Percentiles rank a stretch among this genome's conserved stretches.
Evolutionary conservation across 2,888 invertebrate species (phyloP).

Genomic region (Trichopria drosophilae): DNA sequence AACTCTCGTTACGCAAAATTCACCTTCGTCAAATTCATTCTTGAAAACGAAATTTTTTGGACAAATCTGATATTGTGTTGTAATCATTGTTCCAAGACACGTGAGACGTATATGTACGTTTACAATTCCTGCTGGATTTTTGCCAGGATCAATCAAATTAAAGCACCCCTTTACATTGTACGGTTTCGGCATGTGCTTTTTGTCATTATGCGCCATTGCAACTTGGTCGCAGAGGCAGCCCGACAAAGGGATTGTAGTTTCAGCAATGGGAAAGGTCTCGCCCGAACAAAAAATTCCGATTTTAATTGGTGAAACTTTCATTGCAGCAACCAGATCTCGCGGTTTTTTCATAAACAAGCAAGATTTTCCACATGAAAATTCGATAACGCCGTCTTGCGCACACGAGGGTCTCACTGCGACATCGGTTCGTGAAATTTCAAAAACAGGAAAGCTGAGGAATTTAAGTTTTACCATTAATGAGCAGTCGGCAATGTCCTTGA

Average conservation of each 20-base stretch:
- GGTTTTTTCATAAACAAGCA: slow-evolving; percentile 51
- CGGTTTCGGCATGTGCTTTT: slow-evolving; percentile 46
- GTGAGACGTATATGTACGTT: slow-evolving; percentile 45
- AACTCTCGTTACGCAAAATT: slow-evolving; percentile 43
- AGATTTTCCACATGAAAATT: slow-evolving; percentile 47
- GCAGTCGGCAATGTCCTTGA: slow-evolving; percentile 40
- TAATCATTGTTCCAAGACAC: slow-evolving; percentile 47
- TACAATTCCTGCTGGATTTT: slow-evolving; percentile 47
- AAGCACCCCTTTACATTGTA: slow-evolving; percentile 44
- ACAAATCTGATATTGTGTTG: slow-evolving; percentile 46
- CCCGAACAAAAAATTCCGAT: slow-evolving; percentile 49
- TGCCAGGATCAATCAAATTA: slow-evolving; percentile 48
- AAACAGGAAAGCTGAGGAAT: slow-evolving; percentile 52
- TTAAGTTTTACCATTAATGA: slow-evolving; percentile 48
- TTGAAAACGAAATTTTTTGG: slow-evolving; percentile 43
- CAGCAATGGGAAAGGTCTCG: slow-evolving; percentile 53
- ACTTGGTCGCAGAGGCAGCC: slow-evolving; percentile 55
- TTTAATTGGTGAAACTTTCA: slow-evolving; percentile 44
- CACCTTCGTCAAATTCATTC: slow-evolving; percentile 40
- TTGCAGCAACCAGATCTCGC: slow-evolving; percentile 44
- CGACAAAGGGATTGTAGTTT: slow-evolving; percentile 44
- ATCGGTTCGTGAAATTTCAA: slow-evolving; percentile 47
- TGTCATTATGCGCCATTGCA: slow-evolving; percentile 50
- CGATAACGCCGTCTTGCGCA: slow-evolving; percentile 34
- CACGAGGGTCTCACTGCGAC: slow-evolving; percentile 39